Base-by-base conservation (phyloP, 2,113 vertebrate genomes). In the Marmota flaviventris region DNA sequence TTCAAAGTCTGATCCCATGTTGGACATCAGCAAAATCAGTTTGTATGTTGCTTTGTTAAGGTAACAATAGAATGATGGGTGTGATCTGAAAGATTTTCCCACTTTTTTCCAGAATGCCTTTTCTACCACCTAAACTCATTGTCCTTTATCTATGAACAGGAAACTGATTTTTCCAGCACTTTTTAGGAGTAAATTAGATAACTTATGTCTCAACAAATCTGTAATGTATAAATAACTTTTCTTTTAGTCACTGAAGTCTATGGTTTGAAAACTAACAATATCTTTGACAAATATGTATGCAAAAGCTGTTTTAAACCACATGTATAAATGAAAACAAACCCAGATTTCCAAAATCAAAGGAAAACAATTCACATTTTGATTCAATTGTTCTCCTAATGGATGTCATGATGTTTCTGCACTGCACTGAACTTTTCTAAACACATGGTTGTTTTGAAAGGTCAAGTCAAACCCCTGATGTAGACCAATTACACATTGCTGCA, bases 401-500 rank as follows among this genome's bases (percentile, higher is more conserved):
- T 17, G 32, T 39, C 88, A 84, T 65, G 75, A 82, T 61, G 85
- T 72, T 37, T 7, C 22, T 20, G 7, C 1, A 12, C 24, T 25
- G 61, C 3, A 0, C 27, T 97, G 97, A 97, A 93, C 96, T 98
- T 98, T 97, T 76, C 8, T 51, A 29, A 8, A 94, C 69, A 45
- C 67, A 69, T 96, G 72, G 70, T 32, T 78, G 61, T 45, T 93
- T 87, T 65, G 93, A 98, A 98, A 98, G 97, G 95, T 97, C 97
- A 98, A 77, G 72, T 12, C 53, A 17, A 39, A 51, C 70, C 51
- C 45, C 29, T 86, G 82, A 72, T 96, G 27, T 61, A 70, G 53
- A 93, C 91, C 91, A 97, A 86, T 95, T 96, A 96, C 2, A 69
- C 42, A 77, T 65, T 45, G 5, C n/a, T 67, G 24, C 75, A 77